Conservation (phyloP, 2,113 vertebrate species). For the Lagopus muta region DNA sequence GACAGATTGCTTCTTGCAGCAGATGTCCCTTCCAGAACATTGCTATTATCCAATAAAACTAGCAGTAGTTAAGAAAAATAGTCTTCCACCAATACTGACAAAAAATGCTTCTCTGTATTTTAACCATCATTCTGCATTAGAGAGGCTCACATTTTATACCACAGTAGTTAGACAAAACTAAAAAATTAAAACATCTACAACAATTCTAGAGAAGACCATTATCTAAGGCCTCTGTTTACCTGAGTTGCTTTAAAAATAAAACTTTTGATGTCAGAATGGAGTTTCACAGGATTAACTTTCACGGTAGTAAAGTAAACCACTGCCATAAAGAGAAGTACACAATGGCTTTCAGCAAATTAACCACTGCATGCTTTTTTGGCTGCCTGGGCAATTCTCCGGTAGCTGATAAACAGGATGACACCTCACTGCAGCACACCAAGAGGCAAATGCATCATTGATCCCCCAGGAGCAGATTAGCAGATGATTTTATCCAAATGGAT, state of each 20-base stretch:
- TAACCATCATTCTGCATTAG: background rate
- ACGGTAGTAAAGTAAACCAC: background rate
- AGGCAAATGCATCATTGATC: background rate
- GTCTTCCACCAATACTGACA: background rate
- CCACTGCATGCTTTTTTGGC: background rate
- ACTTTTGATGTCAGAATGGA: background rate
- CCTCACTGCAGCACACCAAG: background rate
- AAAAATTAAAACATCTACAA: background rate
- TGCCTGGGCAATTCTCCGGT: background rate
- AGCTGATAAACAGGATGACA: background rate
- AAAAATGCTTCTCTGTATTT: background rate
- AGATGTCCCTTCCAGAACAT: conserved; percentile 14
- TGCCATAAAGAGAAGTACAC: background rate
- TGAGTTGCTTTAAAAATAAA: background rate
- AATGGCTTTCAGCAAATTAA: background rate
- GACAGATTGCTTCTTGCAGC: background rate
- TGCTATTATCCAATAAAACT: conserved; percentile 78
- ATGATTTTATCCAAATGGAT: background rate
- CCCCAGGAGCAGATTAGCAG: background rate
- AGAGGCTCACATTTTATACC: background rate
- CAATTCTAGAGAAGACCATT: background rate
- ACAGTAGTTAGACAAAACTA: background rate
- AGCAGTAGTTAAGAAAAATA: background rate
- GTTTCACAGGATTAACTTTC: background rate
- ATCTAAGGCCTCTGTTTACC: background rate